These are phyloP conservation scores for Sebastes variabilis DNA, from an alignment of 2,797 vertebrate species.

Conservation along the genomic window DNA sequence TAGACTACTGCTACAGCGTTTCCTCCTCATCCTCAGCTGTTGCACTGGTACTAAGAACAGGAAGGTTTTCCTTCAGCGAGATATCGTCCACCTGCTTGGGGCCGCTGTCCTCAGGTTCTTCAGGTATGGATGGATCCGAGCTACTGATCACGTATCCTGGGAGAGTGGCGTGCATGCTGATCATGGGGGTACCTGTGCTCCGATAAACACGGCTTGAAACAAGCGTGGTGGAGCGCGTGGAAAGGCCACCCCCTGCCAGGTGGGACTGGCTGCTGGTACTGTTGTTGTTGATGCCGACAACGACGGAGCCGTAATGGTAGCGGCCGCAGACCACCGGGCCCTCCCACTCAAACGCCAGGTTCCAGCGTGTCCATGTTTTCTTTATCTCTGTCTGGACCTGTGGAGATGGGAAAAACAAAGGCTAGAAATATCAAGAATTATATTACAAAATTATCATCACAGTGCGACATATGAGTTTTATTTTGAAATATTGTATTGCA, in stretches of 20 bases:
- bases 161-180: conserved; percentile 77
- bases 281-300: conserved; percentile 85
- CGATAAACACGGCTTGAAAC: conserved; percentile 71
- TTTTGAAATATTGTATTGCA: neutral
- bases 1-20: conserved; percentile 49
- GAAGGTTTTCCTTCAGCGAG: conserved; percentile 73
- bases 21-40: conserved; percentile 73
- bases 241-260: conserved; percentile 59
- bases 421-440: neutral
- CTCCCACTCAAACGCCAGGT: conserved; percentile 86
- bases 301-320: conserved; percentile 83
- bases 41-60: conserved; percentile 12
- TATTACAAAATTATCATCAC: neutral
- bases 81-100: conserved; percentile 76
- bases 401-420: rapidly evolving
- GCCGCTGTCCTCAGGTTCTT: conserved; percentile 70
- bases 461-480: neutral
- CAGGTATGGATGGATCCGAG: conserved; percentile 82
- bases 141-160: conserved; percentile 87
- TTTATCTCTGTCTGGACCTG: conserved; percentile 92
- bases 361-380: conserved; percentile 90
- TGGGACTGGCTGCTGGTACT: conserved; percentile 87
- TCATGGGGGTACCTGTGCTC: conserved; percentile 12
- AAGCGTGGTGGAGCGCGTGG: conserved; percentile 76
- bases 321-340: conserved; percentile 80